phyloP scores from a whole-genome alignment of 2,888 invertebrate species.

The Pocota personata region DNA sequence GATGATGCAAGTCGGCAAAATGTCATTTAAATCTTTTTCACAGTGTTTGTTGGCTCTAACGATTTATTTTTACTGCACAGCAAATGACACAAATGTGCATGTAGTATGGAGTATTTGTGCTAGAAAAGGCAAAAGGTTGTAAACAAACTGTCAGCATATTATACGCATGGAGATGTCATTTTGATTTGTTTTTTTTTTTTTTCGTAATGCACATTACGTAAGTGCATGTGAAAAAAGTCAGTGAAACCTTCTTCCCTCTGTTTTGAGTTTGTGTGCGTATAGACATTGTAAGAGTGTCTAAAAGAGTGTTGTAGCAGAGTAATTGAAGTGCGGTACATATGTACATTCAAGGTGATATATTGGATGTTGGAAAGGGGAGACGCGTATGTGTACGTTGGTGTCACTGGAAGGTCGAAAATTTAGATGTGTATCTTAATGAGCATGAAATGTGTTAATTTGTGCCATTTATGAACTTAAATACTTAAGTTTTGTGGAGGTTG shows the following conservation, averaged over 20 bases:
- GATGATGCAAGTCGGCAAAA: constrained; percentile 45
- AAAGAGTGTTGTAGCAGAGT: constrained; percentile 26
- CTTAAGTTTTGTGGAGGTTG: neutral
- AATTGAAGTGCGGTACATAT: constrained; percentile 37
- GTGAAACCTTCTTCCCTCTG: constrained; percentile 18
- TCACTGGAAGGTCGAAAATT: constrained; percentile 1
- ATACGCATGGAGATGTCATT: constrained; percentile 31
- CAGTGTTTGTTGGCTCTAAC: constrained; percentile 6
- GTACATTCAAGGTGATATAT: constrained; percentile 6
- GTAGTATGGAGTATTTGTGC: neutral
- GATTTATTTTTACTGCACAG: constrained; percentile 22
- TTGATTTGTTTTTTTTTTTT: constrained; percentile 11
- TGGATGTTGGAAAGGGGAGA: neutral
- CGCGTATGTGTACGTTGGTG: neutral
- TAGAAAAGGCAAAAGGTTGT: constrained; percentile 31
- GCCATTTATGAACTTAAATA: neutral
- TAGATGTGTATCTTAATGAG: neutral
- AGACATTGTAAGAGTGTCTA: no score
- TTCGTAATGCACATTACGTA: constrained; percentile 37
- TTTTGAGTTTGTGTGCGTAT: constrained; percentile 19
- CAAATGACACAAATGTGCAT: constrained; percentile 33
- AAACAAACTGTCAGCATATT: constrained; percentile 41
- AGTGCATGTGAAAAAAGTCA: constrained; percentile 19
- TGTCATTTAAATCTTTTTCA: constrained; percentile 52
- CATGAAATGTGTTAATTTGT: neutral